Percentiles rank a stretch among this genome's conserved stretches.
phyloP scores from a whole-genome alignment of 2,888 invertebrate genomes.

The Archips xylosteana region DNA sequence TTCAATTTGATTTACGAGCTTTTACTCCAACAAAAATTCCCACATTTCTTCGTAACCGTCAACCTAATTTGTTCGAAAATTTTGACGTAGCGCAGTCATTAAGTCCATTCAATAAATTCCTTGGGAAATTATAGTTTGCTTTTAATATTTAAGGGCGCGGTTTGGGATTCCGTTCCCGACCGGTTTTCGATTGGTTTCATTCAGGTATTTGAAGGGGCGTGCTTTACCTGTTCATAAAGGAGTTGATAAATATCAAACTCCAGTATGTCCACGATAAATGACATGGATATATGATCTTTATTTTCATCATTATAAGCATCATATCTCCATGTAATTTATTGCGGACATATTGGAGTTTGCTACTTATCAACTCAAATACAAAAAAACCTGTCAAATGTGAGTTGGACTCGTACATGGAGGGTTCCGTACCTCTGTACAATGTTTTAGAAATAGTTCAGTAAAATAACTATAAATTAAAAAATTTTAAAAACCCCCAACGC shows the following conservation, averaged over 20 bases:
- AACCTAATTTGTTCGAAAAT: constrained; percentile 35
- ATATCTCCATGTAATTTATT: no score
- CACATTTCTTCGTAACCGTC: constrained; percentile 34
- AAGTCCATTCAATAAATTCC: constrained; percentile 45
- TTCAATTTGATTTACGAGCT: constrained; percentile 38
- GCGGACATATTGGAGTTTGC: no score
- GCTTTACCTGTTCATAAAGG: constrained; percentile 31
- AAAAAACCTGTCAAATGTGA: no score
- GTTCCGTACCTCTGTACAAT: no score
- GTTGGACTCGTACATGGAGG: no score
- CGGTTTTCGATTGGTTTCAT: constrained; percentile 43
- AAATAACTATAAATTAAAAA: no score
- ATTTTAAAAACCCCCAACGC: no score
- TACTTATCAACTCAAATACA: no score
- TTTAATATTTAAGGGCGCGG: constrained; percentile 14
- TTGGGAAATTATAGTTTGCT: constrained; percentile 30
- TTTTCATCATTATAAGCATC: no score
- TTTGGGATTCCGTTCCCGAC: constrained; percentile 20
- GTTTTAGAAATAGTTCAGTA: no score
- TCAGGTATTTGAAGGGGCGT: constrained; percentile 40
- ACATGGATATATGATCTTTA: neutral
- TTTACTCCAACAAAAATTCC: constrained; percentile 31
- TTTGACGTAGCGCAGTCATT: constrained; percentile 27
- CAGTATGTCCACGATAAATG: no score
- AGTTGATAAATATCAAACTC: no score